Evolutionary conservation across 2,888 invertebrate genomes (phyloP), one percentile per base, ranked within the genome.

Genomic region (Argyresthia goedartella): DNA sequence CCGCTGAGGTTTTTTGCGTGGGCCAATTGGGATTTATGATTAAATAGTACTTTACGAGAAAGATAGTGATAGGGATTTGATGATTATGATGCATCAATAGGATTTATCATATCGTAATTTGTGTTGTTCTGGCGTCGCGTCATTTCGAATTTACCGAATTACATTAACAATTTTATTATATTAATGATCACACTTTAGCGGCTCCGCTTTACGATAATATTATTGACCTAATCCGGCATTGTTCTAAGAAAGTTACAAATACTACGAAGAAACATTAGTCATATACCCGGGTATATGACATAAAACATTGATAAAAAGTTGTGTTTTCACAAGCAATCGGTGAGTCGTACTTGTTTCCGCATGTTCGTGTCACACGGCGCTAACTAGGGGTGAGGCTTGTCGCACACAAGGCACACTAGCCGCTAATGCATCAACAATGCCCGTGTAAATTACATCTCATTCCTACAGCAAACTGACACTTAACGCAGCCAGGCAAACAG

Each of bases 391-490:
- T 53, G 55, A 59, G 60, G 56, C 57, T 76, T 76, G 25, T 25
- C 16, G 25, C 45, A 45, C 25, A 11, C 25, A 25, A 10, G 11
- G 33, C 25, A 46, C 10, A 25, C 25, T 59, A 65, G 61, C 64
- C 64, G 62, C 61, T 60, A 74, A 76, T 62, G 59, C 62, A 66
- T 69, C 60, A 58, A 69, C 67, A 72, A 68, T 60, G 54, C 56
- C 59, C 16, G 73, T 79, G 80, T 73, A 62, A 81, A 80, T 78
- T 75, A 71, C 66, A 71, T 56, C 66, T 74, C 71, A 78, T 76
- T 64, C 60, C 60, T 71, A 69, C 62, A 54, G 74, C 69, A 80
- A 78, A 77, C 70, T 66, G 71, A 78, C 68, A 74, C 69, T 67
- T 69, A 68, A 73, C 67, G 67, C 25, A 25, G 25, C 3, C 25